phyloP scores from a whole-genome alignment of 2,888 invertebrate species.

The Glyphotaelius pellucidus region DNA sequence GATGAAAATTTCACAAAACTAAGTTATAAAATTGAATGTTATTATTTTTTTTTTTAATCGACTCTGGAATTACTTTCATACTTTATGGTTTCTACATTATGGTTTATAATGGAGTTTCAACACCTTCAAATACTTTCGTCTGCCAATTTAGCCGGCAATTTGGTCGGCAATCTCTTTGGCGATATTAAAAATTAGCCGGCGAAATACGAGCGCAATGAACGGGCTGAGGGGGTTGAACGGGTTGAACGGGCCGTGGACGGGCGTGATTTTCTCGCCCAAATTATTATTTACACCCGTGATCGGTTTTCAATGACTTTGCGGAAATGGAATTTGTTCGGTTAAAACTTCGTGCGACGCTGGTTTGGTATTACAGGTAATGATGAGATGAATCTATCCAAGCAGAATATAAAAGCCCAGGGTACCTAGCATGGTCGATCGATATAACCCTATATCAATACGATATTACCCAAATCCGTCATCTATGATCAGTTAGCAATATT shows the following conservation, averaged over 20 bases:
- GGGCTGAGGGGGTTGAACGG: conserved; percentile 19
- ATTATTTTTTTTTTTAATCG: no score
- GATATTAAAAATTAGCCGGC: conserved; percentile 51
- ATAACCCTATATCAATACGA: no score
- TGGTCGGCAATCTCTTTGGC: conserved; percentile 46
- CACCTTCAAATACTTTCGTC: neutral
- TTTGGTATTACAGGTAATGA: neutral
- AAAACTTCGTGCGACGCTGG: neutral
- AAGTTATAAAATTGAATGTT: no score
- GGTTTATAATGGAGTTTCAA: neutral
- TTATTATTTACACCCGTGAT: neutral
- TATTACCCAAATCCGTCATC: no score
- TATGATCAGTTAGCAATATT: no score
- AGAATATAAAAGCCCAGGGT: neutral
- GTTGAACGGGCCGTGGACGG: neutral
- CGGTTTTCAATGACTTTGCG: neutral
- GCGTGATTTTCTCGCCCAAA: neutral
- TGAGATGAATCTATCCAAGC: neutral
- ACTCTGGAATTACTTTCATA: neutral
- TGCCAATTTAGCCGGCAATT: conserved; percentile 45
- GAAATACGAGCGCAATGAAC: neutral
- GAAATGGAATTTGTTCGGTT: neutral
- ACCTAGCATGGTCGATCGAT: no score
- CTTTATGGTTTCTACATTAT: neutral
- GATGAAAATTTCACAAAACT: neutral